Percentiles rank a stretch among this genome's conserved stretches.
Conservation (phyloP, 2,888 invertebrate species). For the Folsomia manolachei region DNA sequence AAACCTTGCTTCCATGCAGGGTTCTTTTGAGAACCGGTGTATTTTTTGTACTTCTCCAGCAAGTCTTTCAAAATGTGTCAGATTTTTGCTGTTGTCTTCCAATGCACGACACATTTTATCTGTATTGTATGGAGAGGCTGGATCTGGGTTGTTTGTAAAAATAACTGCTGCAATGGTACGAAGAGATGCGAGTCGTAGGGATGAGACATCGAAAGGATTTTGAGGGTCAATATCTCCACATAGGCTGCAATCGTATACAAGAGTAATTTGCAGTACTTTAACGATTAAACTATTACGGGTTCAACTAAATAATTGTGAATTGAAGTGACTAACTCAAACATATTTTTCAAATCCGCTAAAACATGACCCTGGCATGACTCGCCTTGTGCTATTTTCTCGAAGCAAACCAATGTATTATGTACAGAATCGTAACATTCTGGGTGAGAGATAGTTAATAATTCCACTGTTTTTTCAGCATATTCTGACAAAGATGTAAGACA, state of each 20-base stretch:
- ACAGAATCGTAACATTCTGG: conserved; percentile 30
- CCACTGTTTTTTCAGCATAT: conserved; percentile 26
- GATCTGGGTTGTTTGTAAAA: conserved; percentile 29
- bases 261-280: background rate
- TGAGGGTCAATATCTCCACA: conserved; percentile 29
- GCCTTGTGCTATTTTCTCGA: conserved; percentile 24
- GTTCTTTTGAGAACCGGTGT: background rate
- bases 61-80: background rate
- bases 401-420: conserved; percentile 26
- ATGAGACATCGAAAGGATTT: conserved; percentile 21
- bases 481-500: conserved; percentile 21
- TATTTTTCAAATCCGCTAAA: conserved; percentile 25
- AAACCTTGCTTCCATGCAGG: conserved; percentile 32
- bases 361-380: conserved; percentile 26
- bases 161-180: conserved; percentile 31
- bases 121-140: conserved; percentile 9
- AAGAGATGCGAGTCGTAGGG: conserved; percentile 24
- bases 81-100: background rate
- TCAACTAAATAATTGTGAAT: background rate
- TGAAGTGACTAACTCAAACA: conserved; percentile 22
- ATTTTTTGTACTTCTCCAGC: background rate
- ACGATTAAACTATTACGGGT: background rate
- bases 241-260: conserved; percentile 20
- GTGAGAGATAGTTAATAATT: conserved; percentile 24
- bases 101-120: conserved; percentile 4